phyloP scores from a whole-genome alignment of 2,888 invertebrate genomes.

The Tetramorium bicarinatum region DNA sequence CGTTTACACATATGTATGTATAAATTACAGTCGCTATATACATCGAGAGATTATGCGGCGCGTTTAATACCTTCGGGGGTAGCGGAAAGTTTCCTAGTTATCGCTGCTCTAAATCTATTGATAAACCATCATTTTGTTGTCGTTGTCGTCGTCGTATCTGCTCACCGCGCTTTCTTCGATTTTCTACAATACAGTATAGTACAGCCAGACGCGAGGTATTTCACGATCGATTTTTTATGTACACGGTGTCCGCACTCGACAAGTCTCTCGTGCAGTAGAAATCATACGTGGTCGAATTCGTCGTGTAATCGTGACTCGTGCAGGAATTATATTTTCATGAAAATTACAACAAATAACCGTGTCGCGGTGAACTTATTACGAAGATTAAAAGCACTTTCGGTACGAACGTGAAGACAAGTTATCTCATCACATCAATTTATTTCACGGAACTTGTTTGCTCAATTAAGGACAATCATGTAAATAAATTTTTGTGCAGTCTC shows the following conservation, averaged over 20 bases:
- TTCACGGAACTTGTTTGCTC: neutral
- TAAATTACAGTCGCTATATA: constrained; percentile 83
- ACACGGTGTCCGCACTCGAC: constrained; percentile 43
- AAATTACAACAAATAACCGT: constrained; percentile 22
- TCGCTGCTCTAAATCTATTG: constrained; percentile 71
- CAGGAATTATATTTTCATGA: constrained; percentile 4
- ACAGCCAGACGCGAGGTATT: constrained; percentile 43
- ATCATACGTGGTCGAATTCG: constrained; percentile 11
- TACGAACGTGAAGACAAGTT: neutral
- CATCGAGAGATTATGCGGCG: constrained; percentile 79
- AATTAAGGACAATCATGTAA: neutral
- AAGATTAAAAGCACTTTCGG: neutral
- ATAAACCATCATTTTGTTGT: constrained; percentile 63
- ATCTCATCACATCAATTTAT: neutral
- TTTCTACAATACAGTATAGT: constrained; percentile 50
- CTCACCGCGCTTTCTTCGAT: constrained; percentile 55
- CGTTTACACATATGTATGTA: constrained; percentile 80
- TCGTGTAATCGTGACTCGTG: neutral
- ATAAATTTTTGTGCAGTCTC: neutral
- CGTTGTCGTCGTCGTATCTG: constrained; percentile 55
- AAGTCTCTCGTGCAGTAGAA: neutral
- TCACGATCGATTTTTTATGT: constrained; percentile 63
- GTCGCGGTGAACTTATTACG: neutral
- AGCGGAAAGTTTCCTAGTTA: constrained; percentile 62
- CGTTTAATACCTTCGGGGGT: constrained; percentile 69